Percentiles rank a stretch among this genome's conserved stretches.
These are phyloP conservation scores for Stenodema calcarata DNA, from an alignment of 2,888 invertebrate genomes.

Conservation along the genomic window DNA sequence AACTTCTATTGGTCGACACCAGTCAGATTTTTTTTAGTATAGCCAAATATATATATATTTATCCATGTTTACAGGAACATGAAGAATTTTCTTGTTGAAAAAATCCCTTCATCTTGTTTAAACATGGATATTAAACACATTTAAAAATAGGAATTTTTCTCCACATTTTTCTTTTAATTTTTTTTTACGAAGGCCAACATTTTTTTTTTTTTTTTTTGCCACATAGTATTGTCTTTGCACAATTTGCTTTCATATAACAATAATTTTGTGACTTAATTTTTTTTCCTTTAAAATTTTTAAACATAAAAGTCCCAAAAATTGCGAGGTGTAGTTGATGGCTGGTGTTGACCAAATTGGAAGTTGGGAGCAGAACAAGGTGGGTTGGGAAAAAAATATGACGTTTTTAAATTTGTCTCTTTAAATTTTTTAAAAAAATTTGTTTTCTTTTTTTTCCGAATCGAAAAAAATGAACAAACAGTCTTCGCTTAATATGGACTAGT, in stretches of 20 bases:
- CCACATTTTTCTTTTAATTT: slow-evolving; percentile 29
- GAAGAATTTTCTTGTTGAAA: slow-evolving; percentile 14
- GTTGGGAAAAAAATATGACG: neutral
- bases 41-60: slow-evolving; percentile 42
- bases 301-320: slow-evolving; percentile 54
- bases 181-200: slow-evolving; percentile 50
- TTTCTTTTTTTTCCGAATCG: slow-evolving; percentile 49
- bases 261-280: slow-evolving; percentile 54
- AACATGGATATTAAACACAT: slow-evolving; percentile 51
- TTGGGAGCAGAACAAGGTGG: neutral
- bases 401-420: neutral
- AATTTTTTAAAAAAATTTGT: slow-evolving; percentile 9
- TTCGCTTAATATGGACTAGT: slow-evolving; percentile 57
- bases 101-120: slow-evolving; percentile 37
- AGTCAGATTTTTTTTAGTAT: slow-evolving; percentile 46
- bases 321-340: slow-evolving; percentile 55
- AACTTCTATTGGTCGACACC: slow-evolving; percentile 35
- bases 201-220: slow-evolving; percentile 51
- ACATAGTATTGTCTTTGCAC: slow-evolving; percentile 56
- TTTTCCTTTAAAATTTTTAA: slow-evolving; percentile 45
- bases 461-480: slow-evolving; percentile 54
- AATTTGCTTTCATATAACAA: slow-evolving; percentile 55
- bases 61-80: slow-evolving; percentile 49
- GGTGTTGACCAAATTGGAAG: slow-evolving; percentile 44
- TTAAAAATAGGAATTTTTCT: slow-evolving; percentile 53